Evolutionary conservation across 2,888 invertebrate genomes (phyloP), one percentile per base, ranked within the genome.

Genomic region (Tholera decimalis): DNA sequence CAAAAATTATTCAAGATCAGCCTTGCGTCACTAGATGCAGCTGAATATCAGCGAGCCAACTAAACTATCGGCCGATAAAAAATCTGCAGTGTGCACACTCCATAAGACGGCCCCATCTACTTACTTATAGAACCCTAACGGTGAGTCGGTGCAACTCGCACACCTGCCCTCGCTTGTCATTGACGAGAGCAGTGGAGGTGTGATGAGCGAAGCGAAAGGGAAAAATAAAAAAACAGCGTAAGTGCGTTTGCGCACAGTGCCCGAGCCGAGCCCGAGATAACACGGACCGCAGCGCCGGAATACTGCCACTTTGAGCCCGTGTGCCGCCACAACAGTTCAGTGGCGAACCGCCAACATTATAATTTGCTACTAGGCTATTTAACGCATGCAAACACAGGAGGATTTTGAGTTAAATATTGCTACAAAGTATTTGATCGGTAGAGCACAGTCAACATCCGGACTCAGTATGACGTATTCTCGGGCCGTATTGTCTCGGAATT

Each of bases 91-190:
- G 73, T 74, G 73, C 73, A 75, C 73, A 74, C 73, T 74, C 73
- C 73, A 60, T 70, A 74, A 75, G 37, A 70, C 73, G 70, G 57
- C 73, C 60, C 73, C 73, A 70, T 74, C 73, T 74, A 74, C 73
- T 74, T 74, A 74, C 73, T 74, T 74, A 74, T 74, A 74, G 41
- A 74, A 74, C 70, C 73, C 73, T 74, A 74, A 74, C 75, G 73
- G 73, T 75, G 73, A 74, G 70, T 74, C 73, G 73, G 73, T 74
- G 73, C 73, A 74, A 74, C 73, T 74, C 70, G 73, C 73, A 74
- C 73, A 74, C 73, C 76, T 74, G 73, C 73, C 73, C 73, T 74
- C 73, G 73, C 73, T 74, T 74, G 73, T 74, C 75, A 74, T 74
- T 74, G 75, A 74, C 73, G 73, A 74, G 73, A 74, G 75, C 73